Evolutionary conservation across 2,888 invertebrate species (phyloP).

Genomic region (Eubasilissa splendida): DNA sequence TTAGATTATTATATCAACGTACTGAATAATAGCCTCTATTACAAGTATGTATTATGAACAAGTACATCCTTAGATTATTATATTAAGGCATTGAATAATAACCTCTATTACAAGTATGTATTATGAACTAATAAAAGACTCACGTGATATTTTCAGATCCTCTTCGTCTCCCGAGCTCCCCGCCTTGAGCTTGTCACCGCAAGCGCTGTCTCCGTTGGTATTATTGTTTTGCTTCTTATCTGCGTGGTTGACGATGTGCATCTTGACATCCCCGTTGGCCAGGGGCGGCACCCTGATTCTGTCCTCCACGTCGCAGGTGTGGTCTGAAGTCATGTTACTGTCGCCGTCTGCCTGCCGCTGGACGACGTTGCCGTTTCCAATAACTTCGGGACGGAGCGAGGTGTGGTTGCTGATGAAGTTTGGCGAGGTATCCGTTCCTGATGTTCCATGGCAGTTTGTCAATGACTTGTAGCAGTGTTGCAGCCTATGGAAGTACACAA

Average conservation of each 20-base stretch:
- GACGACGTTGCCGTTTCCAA: conserved; percentile 65
- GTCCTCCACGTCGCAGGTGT: conserved; percentile 68
- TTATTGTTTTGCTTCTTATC: conserved; percentile 68
- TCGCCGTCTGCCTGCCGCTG: conserved; percentile 63
- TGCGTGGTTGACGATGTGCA: conserved; percentile 69
- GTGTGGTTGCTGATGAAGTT: conserved; percentile 67
- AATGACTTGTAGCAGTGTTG: conserved; percentile 85
- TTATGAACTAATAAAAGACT: not conserved
- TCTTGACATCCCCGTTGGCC: conserved; percentile 62
- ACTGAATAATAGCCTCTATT: no score
- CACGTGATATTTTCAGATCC: conserved; percentile 71
- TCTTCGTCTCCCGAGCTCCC: conserved; percentile 70
- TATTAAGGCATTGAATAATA: no score
- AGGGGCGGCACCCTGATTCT: conserved; percentile 41
- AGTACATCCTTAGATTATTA: no score
- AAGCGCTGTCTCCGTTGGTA: conserved; percentile 67
- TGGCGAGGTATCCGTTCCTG: conserved; percentile 65
- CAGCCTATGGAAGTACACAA: conserved; percentile 65
- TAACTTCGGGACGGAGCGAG: conserved; percentile 48
- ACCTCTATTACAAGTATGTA: no score
- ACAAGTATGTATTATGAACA: no score
- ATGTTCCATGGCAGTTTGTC: conserved; percentile 82
- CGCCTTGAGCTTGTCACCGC: conserved; percentile 70
- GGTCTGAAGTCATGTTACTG: conserved; percentile 56
- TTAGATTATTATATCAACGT: no score